Evolutionary conservation across 1,140 invertebrate genomes (phyloP), one percentile per base, ranked within the genome.

Genomic region (Drosophila santomea): DNA sequence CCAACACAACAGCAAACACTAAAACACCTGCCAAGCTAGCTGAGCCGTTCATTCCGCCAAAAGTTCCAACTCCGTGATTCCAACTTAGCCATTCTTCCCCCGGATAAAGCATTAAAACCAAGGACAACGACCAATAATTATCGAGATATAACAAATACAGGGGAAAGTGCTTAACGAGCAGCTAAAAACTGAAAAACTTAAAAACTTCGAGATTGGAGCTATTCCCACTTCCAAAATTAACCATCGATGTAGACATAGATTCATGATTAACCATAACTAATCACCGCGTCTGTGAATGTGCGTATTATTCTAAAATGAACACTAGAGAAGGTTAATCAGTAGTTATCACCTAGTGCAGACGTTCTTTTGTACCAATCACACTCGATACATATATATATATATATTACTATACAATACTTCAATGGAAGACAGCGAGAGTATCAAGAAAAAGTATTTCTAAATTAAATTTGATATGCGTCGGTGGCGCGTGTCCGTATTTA

Each of bases 31-130:
- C 76, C 83, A 77, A 77, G 83, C 71, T 74, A 86, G 78, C 52
- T 67, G 44, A 88, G 80, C 66, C 72, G 71, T 89, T 88, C 83
- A 88, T 88, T 88, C 83, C 83, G 83, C 79, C 69, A 82, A 10
- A 62, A 66, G 60, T 48, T 77, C 72, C 78, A 61, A 64, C 61
- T 78, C 74, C 63, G 66, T 50, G 15, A 80, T 80, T 88, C 82
- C 82, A 78, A 66, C 38, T 55, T 41, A 25, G 38, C 38, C 43
- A 39, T 48, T 20, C 25, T 44, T 25, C 11, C 38, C 38, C 54
- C 14, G 35, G 10, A 25, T 12, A 15, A 25, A n/a, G 11, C 11
- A 54, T 17, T 8, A 23, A 23, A 43, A n/a, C 45, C 35, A 28
- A 64, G 45, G 36, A 72, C 47, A 36, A 28, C 62, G 32, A 74